Percentiles rank a stretch among this genome's conserved stretches.
Conservation (phyloP, 2,113 vertebrate genomes). For the Callopanchax toddi region DNA sequence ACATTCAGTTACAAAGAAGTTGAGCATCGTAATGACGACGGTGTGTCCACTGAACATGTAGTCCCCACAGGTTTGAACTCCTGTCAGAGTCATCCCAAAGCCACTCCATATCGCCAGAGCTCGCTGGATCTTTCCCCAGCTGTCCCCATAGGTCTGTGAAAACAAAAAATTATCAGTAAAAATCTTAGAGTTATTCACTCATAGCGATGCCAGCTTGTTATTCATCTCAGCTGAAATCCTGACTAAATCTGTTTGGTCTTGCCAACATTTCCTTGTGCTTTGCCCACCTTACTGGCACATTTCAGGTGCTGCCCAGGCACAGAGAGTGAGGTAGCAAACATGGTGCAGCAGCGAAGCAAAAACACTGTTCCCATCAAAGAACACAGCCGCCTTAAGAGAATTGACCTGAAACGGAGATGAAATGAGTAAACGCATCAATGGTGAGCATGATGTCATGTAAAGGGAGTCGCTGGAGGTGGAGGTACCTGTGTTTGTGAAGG, state of each 20-base stretch:
- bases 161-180: constrained; percentile 10
- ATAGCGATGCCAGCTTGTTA: no score
- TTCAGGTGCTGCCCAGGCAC: constrained; percentile 95
- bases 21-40: constrained; percentile 94
- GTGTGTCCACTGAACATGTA: constrained; percentile 99
- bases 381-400: constrained; percentile 91
- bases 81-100: constrained; percentile 96
- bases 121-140: constrained; percentile 90
- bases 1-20: constrained; percentile 90
- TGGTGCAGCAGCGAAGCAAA: constrained; percentile 93
- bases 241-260: no score
- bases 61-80: constrained; percentile 96
- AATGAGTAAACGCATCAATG: background rate
- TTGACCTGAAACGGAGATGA: constrained; percentile 83
- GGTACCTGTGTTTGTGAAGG: constrained; percentile 96
- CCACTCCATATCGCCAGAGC: constrained; percentile 95
- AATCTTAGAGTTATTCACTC: no score
- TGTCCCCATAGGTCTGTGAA: constrained; percentile 86
- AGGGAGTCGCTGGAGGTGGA: background rate
- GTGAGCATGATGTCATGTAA: background rate
- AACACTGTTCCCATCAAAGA: constrained; percentile 97
- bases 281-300: constrained; percentile 92
- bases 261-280: background rate
- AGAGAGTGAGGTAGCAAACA: constrained; percentile 98
- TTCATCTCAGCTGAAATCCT: no score